Conservation (phyloP, 2,888 invertebrate species). For the Tyria jacobaeae region DNA sequence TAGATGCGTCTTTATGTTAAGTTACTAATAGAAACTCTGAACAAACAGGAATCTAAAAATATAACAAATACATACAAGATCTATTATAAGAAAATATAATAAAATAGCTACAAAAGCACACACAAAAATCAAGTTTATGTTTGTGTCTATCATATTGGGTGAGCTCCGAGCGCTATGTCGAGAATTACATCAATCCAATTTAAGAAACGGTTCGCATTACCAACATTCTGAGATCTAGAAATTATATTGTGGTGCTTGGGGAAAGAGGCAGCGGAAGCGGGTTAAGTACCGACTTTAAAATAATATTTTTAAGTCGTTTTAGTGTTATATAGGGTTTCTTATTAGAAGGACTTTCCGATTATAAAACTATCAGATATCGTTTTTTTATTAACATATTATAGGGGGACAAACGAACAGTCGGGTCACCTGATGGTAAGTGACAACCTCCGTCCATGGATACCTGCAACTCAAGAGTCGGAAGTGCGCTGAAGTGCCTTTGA, state of each 20-base stretch:
- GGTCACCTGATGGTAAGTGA: no score
- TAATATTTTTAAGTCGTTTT: no score
- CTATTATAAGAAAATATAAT: conserved; percentile 23
- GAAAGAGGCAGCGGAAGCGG: conserved; percentile 22
- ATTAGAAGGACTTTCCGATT: no score
- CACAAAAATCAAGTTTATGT: conserved; percentile 57
- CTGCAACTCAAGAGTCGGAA: no score
- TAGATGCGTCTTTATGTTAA: no score
- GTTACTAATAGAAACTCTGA: neutral
- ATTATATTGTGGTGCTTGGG: conserved; percentile 55
- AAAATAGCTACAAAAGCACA: conserved; percentile 48
- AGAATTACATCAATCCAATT: conserved; percentile 84
- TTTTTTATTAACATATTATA: no score
- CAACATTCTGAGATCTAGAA: conserved; percentile 70
- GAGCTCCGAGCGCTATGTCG: conserved; percentile 61
- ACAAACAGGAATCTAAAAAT: neutral
- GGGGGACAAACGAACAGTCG: no score
- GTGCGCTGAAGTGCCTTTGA: no score
- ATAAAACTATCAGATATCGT: no score
- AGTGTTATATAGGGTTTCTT: no score
- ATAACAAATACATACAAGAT: neutral
- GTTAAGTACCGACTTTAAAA: neutral
- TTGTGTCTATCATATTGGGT: conserved; percentile 65
- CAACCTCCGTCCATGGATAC: no score
- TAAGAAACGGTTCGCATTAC: conserved; percentile 76